Evolutionary conservation across 2,888 invertebrate genomes (phyloP), one percentile per base, ranked within the genome.

Genomic region (Quadroppia sp.): DNA sequence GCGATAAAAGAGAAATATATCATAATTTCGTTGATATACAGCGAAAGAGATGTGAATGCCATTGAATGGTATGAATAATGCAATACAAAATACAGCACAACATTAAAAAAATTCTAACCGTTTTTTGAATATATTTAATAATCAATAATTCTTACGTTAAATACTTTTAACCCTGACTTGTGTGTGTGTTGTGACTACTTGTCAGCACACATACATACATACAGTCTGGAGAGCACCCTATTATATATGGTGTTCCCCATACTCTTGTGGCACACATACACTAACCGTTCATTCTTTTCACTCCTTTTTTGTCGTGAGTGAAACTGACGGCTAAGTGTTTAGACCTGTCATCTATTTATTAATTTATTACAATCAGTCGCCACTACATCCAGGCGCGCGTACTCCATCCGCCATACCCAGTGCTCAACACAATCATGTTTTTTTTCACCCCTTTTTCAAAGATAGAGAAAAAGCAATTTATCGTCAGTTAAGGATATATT

Each of bases 391-490:
- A 64, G 32, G 64, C 64, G 32, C 64, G 36, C 64, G 17, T 2
- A 30, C n/a, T 1, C 11, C 15, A 45, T 11, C n/a, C 6, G 17
- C 6, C 9, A 45, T 13, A 45, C 17, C 45, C 23, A 7, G 56
- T 23, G 23, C 56, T 56, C 30, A 30, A 32, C 15, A 32, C n/a
- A 11, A 15, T 40, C 20, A 32, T 36, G 9, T 40, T n/a, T n/a
- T n/a, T n/a, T 9, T 40, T 64, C 61, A 64, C 61, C 61, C 61
- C 61, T 64, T 64, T 40, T 40, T 64, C 32, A 20, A 45, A 45
- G n/a, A n/a, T n/a, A 69, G 42, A 69, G 69, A 69, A 28, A 69
- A 23, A 45, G 45, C 69, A 69, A 69, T 69, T 69, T 69, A 69
- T 69, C 69, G 69, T 69, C 69, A 23, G 64, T 64, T 64, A 64